Evolutionary conservation across 2,797 vertebrate species (phyloP).

Genomic region (Typhlichthys eigenmanni): DNA sequence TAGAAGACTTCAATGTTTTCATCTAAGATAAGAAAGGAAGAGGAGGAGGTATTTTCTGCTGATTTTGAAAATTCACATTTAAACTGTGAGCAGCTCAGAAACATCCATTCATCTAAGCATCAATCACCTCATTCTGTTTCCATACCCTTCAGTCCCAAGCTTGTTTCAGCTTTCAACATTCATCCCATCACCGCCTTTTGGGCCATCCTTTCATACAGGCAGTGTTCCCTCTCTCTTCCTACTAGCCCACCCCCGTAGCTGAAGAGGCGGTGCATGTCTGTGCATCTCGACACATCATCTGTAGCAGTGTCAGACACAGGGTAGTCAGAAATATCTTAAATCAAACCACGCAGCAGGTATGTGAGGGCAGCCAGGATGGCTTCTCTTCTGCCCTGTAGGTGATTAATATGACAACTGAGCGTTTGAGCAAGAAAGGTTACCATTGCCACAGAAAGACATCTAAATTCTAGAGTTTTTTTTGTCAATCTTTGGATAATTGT

Average conservation of each 20-base stretch:
- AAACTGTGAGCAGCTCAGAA: slow-evolving; percentile 42
- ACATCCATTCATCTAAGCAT: slow-evolving; percentile 37
- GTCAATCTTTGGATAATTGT: no score
- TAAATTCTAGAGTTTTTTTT: no score
- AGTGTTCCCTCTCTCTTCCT: slow-evolving; percentile 23
- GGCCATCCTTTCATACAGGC: neutral
- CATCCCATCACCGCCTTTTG: slow-evolving; percentile 31
- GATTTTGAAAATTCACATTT: slow-evolving; percentile 47
- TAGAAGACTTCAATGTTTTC: slow-evolving; percentile 13
- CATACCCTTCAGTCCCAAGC: slow-evolving; percentile 17
- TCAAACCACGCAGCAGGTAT: slow-evolving; percentile 2
- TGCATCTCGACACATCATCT: slow-evolving; percentile 9
- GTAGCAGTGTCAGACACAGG: slow-evolving; percentile 29
- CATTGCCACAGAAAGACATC: no score
- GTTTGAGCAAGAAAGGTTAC: neutral
- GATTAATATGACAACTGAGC: slow-evolving; percentile 27
- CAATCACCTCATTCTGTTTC: slow-evolving; percentile 22
- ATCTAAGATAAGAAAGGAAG: slow-evolving; percentile 24
- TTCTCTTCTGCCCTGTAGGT: slow-evolving; percentile 14
- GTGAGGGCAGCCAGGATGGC: neutral
- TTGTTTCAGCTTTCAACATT: slow-evolving; percentile 41
- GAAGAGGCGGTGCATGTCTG: neutral
- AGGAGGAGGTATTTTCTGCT: slow-evolving; percentile 27
- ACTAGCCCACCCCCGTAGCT: slow-evolving; percentile 3
- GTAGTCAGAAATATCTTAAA: slow-evolving; percentile 4